phyloP scores from a whole-genome alignment of 2,888 invertebrate genomes.

The Brenthis daphne region DNA sequence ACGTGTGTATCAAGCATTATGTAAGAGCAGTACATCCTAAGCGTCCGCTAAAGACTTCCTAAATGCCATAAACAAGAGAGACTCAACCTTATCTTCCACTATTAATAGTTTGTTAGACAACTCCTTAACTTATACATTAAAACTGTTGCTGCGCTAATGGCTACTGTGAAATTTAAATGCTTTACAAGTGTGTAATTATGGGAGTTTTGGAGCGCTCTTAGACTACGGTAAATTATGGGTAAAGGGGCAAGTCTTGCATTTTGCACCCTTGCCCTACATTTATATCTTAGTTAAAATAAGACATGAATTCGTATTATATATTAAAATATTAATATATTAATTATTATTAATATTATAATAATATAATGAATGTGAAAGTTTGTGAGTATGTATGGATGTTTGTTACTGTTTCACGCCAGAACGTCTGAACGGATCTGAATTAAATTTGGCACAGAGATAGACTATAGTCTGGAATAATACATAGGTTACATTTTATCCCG shows the following conservation, averaged over 20 bases:
- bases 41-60: slow-evolving; percentile 71
- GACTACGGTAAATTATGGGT: slow-evolving; percentile 20
- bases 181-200: slow-evolving; percentile 34
- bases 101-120: slow-evolving; percentile 62
- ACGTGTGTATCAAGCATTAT: slow-evolving; percentile 57
- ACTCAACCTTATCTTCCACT: slow-evolving; percentile 66
- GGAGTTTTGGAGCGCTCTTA: slow-evolving; percentile 21
- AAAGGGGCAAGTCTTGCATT: slow-evolving; percentile 6
- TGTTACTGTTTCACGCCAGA: too few species aligned
- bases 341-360: too few species aligned
- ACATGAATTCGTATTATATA: not conserved
- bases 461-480: too few species aligned
- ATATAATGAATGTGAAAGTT: too few species aligned
- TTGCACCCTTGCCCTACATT: slow-evolving; percentile 37
- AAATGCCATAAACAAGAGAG: slow-evolving; percentile 67
- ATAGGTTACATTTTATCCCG: too few species aligned
- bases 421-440: too few species aligned
- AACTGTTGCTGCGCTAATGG: slow-evolving; percentile 36
- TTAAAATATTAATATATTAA: too few species aligned
- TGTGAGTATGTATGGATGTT: too few species aligned
- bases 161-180: slow-evolving; percentile 32
- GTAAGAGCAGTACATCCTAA: slow-evolving; percentile 47
- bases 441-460: too few species aligned
- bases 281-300: not conserved
- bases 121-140: slow-evolving; percentile 39